phyloP scores from a whole-genome alignment of 2,888 invertebrate genomes.

The Cantharis lateralis region DNA sequence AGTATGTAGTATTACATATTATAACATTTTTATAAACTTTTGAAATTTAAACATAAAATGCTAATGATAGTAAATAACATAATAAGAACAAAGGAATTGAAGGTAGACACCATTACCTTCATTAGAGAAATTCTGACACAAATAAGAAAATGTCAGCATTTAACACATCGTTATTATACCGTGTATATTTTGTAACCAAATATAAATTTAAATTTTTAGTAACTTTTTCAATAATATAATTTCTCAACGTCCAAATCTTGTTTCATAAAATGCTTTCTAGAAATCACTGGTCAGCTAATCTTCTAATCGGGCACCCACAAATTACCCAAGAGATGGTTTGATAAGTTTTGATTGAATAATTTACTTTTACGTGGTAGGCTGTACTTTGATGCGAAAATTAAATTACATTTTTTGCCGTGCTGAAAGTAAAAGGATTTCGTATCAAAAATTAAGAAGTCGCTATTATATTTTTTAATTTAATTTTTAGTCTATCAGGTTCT shows the following conservation, averaged over 20 bases:
- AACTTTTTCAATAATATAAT: not conserved
- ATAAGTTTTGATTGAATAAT: not conserved
- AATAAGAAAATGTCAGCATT: not conserved
- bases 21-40: too few relatives aligned
- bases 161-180: not conserved
- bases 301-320: not conserved
- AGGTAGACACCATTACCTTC: not conserved
- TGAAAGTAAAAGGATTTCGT: not conserved
- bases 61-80: not conserved
- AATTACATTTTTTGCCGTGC: not conserved
- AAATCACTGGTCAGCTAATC: not conserved
- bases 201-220: not conserved
- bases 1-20: not conserved
- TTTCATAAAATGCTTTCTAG: not conserved
- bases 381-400: not conserved
- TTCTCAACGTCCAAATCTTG: not conserved
- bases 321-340: not conserved
- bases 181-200: not conserved
- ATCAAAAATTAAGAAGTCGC: not conserved
- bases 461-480: not conserved
- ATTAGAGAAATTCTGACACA: not conserved
- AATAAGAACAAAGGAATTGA: not conserved
- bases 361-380: not conserved
- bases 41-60: not conserved
- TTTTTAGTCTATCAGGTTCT: not conserved